Evolutionary conservation across 2,888 invertebrate genomes (phyloP), one percentile per base, ranked within the genome.

Genomic region (Callosobruchus maculatus): DNA sequence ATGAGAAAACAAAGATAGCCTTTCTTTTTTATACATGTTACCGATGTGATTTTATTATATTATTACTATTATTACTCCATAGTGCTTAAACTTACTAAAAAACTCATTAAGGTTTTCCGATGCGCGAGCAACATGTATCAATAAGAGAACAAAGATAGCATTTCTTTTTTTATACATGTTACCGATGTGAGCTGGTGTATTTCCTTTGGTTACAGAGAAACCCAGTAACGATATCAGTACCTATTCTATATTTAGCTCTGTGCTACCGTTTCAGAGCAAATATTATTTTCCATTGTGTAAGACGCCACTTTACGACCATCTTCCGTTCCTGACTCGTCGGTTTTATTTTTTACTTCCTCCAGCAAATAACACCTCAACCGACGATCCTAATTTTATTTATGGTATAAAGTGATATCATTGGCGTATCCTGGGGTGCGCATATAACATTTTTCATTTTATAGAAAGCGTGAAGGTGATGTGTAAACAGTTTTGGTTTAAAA

Each of bases 321-420:
- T 78, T 78, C 78, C 78, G 76, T 75, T 75, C 73, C 74, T 72
- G 67, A 73, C 75, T 76, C 74, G 74, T 26, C 70, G 30, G 31
- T 77, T 78, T 78, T 78, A 78, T 77, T 78, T 76, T 75, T 70
- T 72, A 77, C 77, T 78, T 78, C 78, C 78, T 77, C 70, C 75
- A 74, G 13, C 49, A 49, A 49, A 49, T 71, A 70, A 30, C 21
- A 73, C 22, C 49, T 49, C 49, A 13, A 49, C 49, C 49, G 13
- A 49, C 49, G 18, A 49, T 1, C 13, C 49, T 49, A 49, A 49
- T 49, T 49, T 49, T 49, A 49, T 49, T 49, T 49, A 49, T 49
- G 49, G 49, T 13, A 49, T 49, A 49, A 49, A 49, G 49, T 49
- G 18, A 49, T 49, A 13, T 49, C 49, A 49, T 49, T 49, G 49